Conservation (phyloP, 1,140 invertebrate species). For the Drosophila setifemur region DNA sequence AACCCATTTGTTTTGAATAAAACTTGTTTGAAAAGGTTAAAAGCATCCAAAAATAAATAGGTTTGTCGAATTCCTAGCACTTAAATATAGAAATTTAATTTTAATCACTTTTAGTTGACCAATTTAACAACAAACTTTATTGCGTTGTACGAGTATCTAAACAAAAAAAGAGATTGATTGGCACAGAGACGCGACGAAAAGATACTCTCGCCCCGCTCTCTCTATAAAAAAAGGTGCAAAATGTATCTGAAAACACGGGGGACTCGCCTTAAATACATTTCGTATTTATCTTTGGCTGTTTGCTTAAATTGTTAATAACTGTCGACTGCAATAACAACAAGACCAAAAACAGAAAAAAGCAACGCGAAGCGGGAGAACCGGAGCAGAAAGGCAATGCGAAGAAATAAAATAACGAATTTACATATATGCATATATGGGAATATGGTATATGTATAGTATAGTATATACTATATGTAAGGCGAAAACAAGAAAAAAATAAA, state of each 20-base stretch:
- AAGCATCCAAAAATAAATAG: constrained; percentile 8
- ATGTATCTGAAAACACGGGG: constrained; percentile 5
- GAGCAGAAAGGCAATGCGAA: constrained; percentile 14
- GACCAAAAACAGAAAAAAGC: too few relatives aligned
- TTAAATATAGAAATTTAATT: constrained; percentile 41
- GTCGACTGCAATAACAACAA: constrained; percentile 48
- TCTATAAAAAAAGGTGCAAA: constrained; percentile 27
- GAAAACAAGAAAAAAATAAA: not conserved
- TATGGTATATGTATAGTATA: too few relatives aligned
- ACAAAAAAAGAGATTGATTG: constrained; percentile 20
- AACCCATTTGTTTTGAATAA: too few relatives aligned
- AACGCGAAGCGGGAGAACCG: constrained; percentile 11
- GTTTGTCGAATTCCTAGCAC: constrained; percentile 4
- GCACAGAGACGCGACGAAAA: constrained; percentile 5
- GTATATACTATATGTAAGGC: constrained; percentile 13
- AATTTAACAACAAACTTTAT: constrained; percentile 33
- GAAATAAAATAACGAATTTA: constrained; percentile 36
- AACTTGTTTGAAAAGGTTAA: constrained; percentile 20
- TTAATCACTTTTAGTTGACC: constrained; percentile 16
- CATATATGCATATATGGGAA: constrained; percentile 18
- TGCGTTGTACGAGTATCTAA: constrained; percentile 26
- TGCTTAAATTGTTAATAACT: constrained; percentile 71
- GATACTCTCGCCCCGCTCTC: not conserved
- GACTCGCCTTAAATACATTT: constrained; percentile 20
- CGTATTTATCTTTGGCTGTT: constrained; percentile 47